phyloP scores from a whole-genome alignment of 2,113 vertebrate genomes.

The Spermophilus dauricus region DNA sequence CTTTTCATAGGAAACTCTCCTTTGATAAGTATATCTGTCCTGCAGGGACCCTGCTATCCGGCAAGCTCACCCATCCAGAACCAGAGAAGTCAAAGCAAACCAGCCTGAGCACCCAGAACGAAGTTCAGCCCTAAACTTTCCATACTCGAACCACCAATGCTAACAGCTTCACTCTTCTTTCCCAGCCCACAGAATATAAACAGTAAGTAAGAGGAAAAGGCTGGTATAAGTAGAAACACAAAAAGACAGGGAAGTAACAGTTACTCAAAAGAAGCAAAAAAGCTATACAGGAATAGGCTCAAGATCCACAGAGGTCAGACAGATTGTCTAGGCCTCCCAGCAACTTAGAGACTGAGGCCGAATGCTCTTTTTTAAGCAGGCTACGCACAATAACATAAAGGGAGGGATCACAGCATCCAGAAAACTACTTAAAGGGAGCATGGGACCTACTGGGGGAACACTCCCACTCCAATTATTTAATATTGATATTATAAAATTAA shows the following conservation, averaged over 20 bases:
- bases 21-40: neutral
- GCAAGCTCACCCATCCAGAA: slow-evolving; percentile 16
- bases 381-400: neutral
- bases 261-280: neutral
- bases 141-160: neutral
- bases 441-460: neutral
- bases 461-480: neutral
- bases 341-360: neutral
- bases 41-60: neutral
- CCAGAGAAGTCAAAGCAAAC: neutral
- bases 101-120: neutral
- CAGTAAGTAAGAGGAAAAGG: neutral
- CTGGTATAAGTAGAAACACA: neutral
- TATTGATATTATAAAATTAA: neutral
- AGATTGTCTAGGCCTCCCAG: neutral
- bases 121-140: neutral
- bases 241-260: neutral
- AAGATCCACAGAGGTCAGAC: neutral
- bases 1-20: neutral
- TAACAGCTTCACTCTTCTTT: neutral
- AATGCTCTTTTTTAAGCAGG: neutral
- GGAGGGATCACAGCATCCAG: neutral
- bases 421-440: slow-evolving; percentile 25
- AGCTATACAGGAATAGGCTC: neutral
- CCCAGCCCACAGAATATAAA: neutral